These are phyloP conservation scores for Agonum fuliginosum DNA, from an alignment of 2,888 invertebrate species.

Conservation along the genomic window DNA sequence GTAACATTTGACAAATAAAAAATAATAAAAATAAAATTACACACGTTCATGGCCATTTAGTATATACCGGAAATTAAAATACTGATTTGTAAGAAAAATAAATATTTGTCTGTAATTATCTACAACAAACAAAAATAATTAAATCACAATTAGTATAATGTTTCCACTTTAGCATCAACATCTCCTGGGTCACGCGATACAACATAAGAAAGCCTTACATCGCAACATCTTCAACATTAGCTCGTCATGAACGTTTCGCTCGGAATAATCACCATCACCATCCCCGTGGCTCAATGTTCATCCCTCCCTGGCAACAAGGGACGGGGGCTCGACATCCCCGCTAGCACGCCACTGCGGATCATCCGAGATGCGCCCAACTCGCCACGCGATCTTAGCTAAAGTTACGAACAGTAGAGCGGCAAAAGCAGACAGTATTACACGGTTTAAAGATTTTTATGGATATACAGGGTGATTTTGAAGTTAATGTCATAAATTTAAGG, in stretches of 20 bases:
- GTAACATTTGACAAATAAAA: no score
- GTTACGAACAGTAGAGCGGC: not conserved
- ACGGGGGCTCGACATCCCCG: not conserved
- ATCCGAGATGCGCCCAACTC: slow-evolving; percentile 2
- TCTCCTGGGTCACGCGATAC: not conserved
- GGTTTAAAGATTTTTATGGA: slow-evolving; percentile 9
- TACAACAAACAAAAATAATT: no score
- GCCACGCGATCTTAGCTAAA: not conserved
- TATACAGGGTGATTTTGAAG: no score
- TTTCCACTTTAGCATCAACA: not conserved
- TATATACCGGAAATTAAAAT: no score
- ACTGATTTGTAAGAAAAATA: no score
- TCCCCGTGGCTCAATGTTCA: not conserved
- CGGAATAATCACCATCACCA: not conserved
- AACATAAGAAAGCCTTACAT: no score
- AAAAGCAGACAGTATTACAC: not conserved
- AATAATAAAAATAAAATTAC: no score
- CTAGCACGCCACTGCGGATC: not conserved
- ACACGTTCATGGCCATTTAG: no score
- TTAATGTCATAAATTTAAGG: no score
- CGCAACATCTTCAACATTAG: no score
- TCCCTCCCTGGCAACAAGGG: not conserved
- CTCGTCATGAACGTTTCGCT: not conserved
- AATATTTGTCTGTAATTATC: no score
- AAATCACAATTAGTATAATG: not conserved